Conservation (phyloP, 2,113 vertebrate species). For the Centrocercus urophasianus region DNA sequence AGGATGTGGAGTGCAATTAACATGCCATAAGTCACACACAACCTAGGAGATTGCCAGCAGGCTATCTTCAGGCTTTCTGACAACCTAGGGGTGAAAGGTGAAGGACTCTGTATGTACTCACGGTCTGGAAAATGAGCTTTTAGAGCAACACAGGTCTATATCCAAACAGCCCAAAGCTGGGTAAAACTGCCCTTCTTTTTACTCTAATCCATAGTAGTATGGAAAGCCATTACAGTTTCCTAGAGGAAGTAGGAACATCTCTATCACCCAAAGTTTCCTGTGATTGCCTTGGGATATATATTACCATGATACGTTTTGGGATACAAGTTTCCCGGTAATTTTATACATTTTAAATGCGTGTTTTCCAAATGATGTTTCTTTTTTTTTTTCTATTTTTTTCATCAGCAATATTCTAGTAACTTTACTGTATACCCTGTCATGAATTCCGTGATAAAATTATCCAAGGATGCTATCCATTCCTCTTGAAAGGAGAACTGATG, state of each 20-base stretch:
- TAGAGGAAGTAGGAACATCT: background rate
- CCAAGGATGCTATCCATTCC: background rate
- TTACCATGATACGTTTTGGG: background rate
- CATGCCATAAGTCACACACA: background rate
- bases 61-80: background rate
- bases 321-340: background rate
- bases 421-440: background rate
- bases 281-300: background rate
- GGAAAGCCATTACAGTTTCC: background rate
- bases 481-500: background rate
- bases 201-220: background rate
- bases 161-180: background rate
- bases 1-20: background rate
- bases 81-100: background rate
- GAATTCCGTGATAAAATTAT: background rate
- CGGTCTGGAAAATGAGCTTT: background rate
- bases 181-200: background rate
- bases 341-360: background rate
- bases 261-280: background rate
- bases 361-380: background rate
- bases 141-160: background rate
- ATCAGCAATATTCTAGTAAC: background rate
- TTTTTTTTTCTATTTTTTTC: background rate
- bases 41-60: background rate
- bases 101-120: rapidly evolving